Evolutionary conservation across 2,113 vertebrate genomes (phyloP).

Genomic region (Lanius ludovicianus): DNA sequence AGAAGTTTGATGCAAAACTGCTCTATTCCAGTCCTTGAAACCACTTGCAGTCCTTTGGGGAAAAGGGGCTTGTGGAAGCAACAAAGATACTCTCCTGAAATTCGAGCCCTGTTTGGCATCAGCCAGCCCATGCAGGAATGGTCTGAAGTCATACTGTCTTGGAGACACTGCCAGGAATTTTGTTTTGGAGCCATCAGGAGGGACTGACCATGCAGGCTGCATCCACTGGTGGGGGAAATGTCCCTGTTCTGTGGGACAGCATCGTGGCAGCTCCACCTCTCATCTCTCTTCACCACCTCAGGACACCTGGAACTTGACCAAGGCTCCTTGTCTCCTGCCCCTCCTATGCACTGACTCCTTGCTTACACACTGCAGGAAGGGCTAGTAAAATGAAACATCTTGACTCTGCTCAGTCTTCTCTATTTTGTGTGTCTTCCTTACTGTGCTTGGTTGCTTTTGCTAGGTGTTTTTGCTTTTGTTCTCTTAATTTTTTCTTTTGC

Average conservation of each 20-base stretch:
- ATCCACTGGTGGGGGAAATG: background rate
- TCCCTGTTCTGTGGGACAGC: background rate
- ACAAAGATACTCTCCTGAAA: background rate
- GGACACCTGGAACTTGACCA: too few species aligned
- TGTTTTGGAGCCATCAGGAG: background rate
- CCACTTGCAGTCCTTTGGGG: background rate
- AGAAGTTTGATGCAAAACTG: background rate
- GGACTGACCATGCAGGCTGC: background rate
- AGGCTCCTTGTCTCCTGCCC: background rate
- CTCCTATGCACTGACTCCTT: background rate
- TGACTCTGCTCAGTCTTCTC: background rate
- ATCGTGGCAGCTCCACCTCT: accelerated
- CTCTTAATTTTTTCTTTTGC: background rate
- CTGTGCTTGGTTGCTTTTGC: background rate
- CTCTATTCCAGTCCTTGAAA: background rate
- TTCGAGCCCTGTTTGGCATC: background rate
- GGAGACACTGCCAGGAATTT: background rate
- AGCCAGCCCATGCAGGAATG: background rate
- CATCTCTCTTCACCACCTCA: background rate
- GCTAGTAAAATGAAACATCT: background rate
- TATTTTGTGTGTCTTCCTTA: background rate
- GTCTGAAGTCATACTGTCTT: background rate
- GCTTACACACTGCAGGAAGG: background rate
- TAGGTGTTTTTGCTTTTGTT: background rate
- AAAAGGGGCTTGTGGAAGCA: background rate